phyloP scores from a whole-genome alignment of 2,888 invertebrate genomes.

The Thereva nobilitata region DNA sequence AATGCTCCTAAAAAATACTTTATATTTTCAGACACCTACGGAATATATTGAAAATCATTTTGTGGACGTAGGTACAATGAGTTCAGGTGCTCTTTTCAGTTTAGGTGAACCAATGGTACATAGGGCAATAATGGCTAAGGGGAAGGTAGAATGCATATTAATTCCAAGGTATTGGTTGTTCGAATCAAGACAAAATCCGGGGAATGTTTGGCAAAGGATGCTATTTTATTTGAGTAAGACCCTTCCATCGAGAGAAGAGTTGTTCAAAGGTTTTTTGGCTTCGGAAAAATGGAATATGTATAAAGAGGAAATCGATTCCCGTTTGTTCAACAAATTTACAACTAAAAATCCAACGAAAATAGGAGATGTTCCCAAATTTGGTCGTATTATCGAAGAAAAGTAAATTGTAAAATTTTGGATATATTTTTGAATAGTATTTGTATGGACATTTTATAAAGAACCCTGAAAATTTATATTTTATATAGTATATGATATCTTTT shows the following conservation, averaged over 20 bases:
- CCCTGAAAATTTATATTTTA: too few relatives aligned
- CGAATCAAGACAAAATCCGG: constrained; percentile 52
- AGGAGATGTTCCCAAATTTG: too few relatives aligned
- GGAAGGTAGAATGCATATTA: constrained; percentile 64
- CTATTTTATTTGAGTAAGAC: not conserved
- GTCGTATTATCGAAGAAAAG: too few relatives aligned
- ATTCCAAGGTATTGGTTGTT: constrained; percentile 69
- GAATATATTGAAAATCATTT: constrained; percentile 20
- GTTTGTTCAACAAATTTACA: too few relatives aligned
- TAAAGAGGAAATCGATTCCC: too few relatives aligned
- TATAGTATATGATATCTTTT: too few relatives aligned
- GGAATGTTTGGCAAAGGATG: constrained; percentile 40
- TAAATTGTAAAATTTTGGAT: too few relatives aligned
- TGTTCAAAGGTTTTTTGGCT: not conserved
- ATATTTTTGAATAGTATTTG: too few relatives aligned
- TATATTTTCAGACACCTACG: too few relatives aligned
- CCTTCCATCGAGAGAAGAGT: not conserved
- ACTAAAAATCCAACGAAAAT: too few relatives aligned
- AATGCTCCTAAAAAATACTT: too few relatives aligned
- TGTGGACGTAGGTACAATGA: constrained; percentile 37
- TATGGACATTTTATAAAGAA: too few relatives aligned
- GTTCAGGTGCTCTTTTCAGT: constrained; percentile 58
- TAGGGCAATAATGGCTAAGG: constrained; percentile 65
- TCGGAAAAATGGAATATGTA: not conserved
- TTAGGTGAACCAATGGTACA: constrained; percentile 68